Percentiles rank a stretch among this genome's conserved stretches.
Evolutionary conservation across 2,797 vertebrate species (phyloP).

Genomic region (Chiloscyllium punctatum): DNA sequence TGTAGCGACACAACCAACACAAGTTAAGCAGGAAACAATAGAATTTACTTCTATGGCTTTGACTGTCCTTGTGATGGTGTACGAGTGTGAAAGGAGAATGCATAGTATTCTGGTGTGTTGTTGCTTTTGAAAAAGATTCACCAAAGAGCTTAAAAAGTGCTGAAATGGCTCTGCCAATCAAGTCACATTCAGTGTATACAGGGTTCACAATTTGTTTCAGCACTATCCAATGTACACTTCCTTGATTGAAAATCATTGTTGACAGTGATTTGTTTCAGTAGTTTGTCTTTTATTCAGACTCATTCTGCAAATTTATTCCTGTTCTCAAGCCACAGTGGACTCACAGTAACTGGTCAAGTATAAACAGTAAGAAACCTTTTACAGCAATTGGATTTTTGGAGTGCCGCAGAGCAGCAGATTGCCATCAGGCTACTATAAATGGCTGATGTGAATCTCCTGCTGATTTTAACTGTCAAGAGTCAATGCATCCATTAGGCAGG

Average conservation of each 20-base stretch:
- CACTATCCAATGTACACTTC: neutral
- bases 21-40: neutral
- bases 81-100: too few relatives aligned
- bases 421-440: slow-evolving; percentile 25
- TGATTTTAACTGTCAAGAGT: slow-evolving; percentile 32
- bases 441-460: slow-evolving; percentile 34
- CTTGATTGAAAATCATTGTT: neutral
- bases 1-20: too few relatives aligned
- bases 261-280: neutral
- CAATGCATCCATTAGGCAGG: slow-evolving; percentile 36
- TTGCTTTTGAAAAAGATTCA: neutral
- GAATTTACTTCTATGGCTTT: neutral
- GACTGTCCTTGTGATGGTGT: neutral
- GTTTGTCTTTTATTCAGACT: neutral
- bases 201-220: neutral
- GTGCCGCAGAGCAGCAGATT: slow-evolving; percentile 18
- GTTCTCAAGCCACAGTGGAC: neutral
- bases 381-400: slow-evolving; percentile 15
- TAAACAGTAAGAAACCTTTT: neutral
- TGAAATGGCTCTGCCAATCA: neutral
- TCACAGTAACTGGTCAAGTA: neutral
- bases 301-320: neutral
- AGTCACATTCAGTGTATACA: neutral
- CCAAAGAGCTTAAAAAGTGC: neutral
- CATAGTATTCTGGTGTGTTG: neutral